A percentile compares a stretch with the other conserved stretches of the same genome.
phyloP scores from a whole-genome alignment of 2,113 vertebrate species.

The Ondatra zibethicus region DNA sequence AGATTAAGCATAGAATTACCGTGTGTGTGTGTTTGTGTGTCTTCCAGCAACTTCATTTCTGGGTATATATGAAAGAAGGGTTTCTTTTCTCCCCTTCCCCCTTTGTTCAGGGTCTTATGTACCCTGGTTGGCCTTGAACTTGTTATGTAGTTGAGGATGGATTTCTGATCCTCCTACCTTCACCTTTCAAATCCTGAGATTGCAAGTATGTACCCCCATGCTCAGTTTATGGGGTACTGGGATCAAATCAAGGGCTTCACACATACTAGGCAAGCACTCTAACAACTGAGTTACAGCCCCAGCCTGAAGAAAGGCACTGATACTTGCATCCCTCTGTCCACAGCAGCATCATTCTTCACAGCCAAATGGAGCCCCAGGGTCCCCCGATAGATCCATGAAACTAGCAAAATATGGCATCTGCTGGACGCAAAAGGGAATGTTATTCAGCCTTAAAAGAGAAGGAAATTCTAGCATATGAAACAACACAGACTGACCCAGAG shows the following conservation, averaged over 20 bases:
- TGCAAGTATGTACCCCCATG: neutral
- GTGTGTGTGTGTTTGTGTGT: too few species aligned
- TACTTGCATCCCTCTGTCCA: neutral
- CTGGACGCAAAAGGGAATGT: neutral
- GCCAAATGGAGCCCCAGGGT: neutral
- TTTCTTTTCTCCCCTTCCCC: neutral
- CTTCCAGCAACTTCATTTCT: too few species aligned
- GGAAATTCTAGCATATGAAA: neutral
- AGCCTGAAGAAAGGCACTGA: neutral
- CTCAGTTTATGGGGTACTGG: too few species aligned
- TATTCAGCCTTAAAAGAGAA: neutral
- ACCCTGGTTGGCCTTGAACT: neutral
- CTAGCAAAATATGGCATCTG: neutral
- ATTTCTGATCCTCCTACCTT: neutral
- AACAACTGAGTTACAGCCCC: neutral
- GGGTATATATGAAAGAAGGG: neutral
- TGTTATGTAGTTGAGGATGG: neutral
- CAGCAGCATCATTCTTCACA: neutral
- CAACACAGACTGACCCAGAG: neutral
- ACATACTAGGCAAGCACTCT: neutral
- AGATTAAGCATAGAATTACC: neutral
- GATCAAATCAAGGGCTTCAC: neutral
- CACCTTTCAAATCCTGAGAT: too few species aligned
- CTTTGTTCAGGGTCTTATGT: neutral
- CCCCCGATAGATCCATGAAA: rapidly evolving